phyloP scores from a whole-genome alignment of 1,140 invertebrate species.

The Formica selysi region DNA sequence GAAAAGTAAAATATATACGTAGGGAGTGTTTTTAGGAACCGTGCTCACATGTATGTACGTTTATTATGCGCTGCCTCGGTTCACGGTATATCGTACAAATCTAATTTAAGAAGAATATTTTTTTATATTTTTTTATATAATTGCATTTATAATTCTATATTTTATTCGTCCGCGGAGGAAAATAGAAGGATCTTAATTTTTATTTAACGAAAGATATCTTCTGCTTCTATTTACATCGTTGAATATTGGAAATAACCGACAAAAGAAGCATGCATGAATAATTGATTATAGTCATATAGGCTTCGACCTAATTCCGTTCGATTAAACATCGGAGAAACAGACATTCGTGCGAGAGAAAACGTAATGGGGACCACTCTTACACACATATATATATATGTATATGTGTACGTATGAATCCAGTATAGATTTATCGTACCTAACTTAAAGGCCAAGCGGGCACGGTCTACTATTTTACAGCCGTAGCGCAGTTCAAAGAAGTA shows the following conservation, averaged over 20 bases:
- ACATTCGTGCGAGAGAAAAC: slow-evolving; percentile 24
- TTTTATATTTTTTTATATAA: background rate
- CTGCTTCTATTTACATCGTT: background rate
- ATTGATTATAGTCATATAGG: background rate
- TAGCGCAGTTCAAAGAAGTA: background rate
- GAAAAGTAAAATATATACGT: background rate
- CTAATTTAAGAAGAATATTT: background rate
- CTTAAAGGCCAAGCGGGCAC: slow-evolving; percentile 5
- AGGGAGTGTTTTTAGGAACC: background rate
- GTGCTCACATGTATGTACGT: too few species aligned
- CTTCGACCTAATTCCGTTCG: slow-evolving; percentile 16
- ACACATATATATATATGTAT: background rate
- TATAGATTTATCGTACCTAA: background rate
- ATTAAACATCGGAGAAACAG: slow-evolving; percentile 20
- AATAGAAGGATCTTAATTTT: background rate
- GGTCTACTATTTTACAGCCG: background rate
- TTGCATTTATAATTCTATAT: background rate
- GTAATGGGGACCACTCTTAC: background rate
- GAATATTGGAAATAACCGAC: background rate
- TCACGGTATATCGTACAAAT: background rate
- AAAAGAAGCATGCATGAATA: slow-evolving; percentile 22
- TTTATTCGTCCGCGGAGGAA: background rate
- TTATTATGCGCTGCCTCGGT: background rate
- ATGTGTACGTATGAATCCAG: background rate
- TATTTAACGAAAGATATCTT: background rate